Base-by-base conservation (phyloP, 2,888 invertebrate species). In the Mallateleia sp. region DNA sequence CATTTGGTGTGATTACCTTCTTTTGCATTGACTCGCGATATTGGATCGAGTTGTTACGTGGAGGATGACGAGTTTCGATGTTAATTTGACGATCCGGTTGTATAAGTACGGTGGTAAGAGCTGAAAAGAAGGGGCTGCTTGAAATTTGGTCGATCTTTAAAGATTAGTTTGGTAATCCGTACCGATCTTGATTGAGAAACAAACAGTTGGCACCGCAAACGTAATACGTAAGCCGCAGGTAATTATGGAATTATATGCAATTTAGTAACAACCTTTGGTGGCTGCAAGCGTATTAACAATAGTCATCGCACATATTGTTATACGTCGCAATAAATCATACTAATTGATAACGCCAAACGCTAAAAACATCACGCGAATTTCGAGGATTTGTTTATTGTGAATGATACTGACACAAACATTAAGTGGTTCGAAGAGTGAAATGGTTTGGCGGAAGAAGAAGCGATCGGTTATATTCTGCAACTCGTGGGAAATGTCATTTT, bases 231-330 rank as follows among this genome's bases (percentile, higher is more conserved):
- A 81, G 8, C 18, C 42, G 66, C 64, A 81, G 81, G 81, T 81
- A 81, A 81, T 81, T 81, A 81, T 81, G 72, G 66, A 81, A 64
- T 66, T 66, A 64, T 80, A 15, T 72, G 71, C 71, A 81, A 81
- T 81, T 74, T 66, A 34, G 74, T 81, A 81, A 81, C 81, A 72
- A 45, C 50, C 34, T 72, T 81, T 81, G 64, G 56, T 64, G 56
- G 64, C 80, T 80, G 62, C 54, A 56, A 54, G 62, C 71, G 64
- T 72, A 28, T 74, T 81, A 74, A 81, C 80, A 72, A 54, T 15
- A 42, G 28, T 42, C 42, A 22, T 56, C 15, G 34, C 64, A 52
- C 24, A 25, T 15, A 52, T 62, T 77, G 32, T 54, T 58, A 56
- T 56, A 67, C 66, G 77, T 75, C 64, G 22, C 45, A 75, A 66